Conservation (phyloP, 2,797 vertebrate genomes). For the Sylvia borin region DNA sequence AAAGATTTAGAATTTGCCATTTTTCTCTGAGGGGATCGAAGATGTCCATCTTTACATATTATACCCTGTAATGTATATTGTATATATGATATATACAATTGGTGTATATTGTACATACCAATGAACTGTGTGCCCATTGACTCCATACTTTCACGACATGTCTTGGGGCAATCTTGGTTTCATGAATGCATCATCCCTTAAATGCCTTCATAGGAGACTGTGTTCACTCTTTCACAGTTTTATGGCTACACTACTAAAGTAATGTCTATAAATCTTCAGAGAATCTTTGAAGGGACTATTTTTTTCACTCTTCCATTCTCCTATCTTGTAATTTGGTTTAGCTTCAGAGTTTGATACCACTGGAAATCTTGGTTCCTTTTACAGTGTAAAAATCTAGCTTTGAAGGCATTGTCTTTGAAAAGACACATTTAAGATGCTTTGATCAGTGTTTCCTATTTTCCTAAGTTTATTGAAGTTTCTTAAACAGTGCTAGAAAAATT, state of each 20-base stretch:
- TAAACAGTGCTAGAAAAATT: background rate
- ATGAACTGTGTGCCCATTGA: background rate
- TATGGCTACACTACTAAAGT: background rate
- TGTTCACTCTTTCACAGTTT: background rate
- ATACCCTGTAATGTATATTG: no score
- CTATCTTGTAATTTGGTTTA: background rate
- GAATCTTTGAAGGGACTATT: background rate
- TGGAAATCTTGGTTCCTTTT: background rate
- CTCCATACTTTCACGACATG: background rate
- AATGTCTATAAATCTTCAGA: background rate
- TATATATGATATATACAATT: background rate
- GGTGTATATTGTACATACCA: background rate
- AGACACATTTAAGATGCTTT: background rate
- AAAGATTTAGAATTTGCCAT: background rate
- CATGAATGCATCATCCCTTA: background rate
- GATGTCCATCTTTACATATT: background rate
- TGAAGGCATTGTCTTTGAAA: background rate
- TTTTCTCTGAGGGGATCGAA: background rate
- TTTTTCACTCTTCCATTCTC: background rate
- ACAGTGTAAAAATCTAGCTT: background rate
- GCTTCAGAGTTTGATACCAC: background rate
- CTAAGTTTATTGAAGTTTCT: background rate
- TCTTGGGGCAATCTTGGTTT: background rate
- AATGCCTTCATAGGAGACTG: background rate
- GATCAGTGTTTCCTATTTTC: background rate